Conservation (phyloP, 1,140 invertebrate species). For the Aphidius ervi region DNA sequence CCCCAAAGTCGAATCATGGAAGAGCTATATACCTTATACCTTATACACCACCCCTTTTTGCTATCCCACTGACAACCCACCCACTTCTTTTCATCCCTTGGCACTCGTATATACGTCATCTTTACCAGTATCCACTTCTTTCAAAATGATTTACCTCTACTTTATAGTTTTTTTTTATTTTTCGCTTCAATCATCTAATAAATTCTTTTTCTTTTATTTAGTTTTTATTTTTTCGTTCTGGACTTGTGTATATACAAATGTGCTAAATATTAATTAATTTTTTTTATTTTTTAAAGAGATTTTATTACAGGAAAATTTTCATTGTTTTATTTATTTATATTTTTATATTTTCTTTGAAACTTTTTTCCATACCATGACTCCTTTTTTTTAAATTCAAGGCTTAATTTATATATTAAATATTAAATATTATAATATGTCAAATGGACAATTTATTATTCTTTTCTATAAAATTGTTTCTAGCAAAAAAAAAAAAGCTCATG, state of each 20-base stretch:
- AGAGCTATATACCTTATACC: conserved; percentile 6
- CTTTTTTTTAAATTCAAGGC: too few relatives aligned
- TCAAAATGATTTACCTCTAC: not conserved
- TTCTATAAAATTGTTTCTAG: too few relatives aligned
- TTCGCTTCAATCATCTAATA: not conserved
- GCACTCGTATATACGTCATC: not conserved
- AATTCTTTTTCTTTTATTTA: too few relatives aligned
- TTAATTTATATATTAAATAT: too few relatives aligned
- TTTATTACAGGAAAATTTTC: too few relatives aligned
- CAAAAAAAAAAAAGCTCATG: conserved; percentile 10
- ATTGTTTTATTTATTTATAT: too few relatives aligned
- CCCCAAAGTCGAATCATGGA: conserved; percentile 21
- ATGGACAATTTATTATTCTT: too few relatives aligned
- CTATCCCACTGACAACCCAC: not conserved
- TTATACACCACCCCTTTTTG: conserved; percentile 8
- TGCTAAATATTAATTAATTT: too few relatives aligned
- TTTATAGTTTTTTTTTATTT: not conserved
- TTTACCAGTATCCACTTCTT: not conserved
- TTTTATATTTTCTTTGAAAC: not conserved
- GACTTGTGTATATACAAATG: too few relatives aligned
- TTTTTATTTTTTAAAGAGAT: too few relatives aligned
- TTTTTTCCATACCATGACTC: too few relatives aligned
- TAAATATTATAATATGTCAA: too few relatives aligned
- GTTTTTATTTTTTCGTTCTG: not conserved
- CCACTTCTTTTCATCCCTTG: not conserved